Percentiles rank a stretch among this genome's conserved stretches.
Conservation (phyloP, 2,888 invertebrate genomes). For the Sinotaia quadrata region DNA sequence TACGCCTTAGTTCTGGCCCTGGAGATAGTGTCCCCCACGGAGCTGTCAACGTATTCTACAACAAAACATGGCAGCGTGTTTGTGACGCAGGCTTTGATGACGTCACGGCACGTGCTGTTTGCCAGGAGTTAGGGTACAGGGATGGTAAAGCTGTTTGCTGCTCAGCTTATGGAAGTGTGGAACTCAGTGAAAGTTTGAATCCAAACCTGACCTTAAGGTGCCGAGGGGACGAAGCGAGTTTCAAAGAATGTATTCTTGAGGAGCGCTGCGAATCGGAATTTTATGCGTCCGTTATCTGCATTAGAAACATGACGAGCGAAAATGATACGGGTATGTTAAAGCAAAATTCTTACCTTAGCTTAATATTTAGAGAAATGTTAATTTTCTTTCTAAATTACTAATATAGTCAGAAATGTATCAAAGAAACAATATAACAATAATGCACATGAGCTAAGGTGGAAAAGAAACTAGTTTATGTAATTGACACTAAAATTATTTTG, state of each 20-base stretch:
- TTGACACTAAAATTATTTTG: too few species aligned
- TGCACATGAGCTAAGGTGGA: too few species aligned
- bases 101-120: constrained; percentile 53
- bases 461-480: too few species aligned
- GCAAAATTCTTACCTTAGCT: not conserved
- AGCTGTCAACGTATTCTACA: constrained; percentile 49
- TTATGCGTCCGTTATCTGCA: constrained; percentile 63
- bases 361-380: too few species aligned
- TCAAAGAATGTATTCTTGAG: constrained; percentile 51
- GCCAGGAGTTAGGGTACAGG: constrained; percentile 55
- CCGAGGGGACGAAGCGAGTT: constrained; percentile 46
- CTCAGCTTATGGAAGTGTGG: constrained; percentile 53
- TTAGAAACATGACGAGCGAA: constrained; percentile 17
- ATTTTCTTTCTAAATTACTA: too few species aligned
- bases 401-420: too few species aligned
- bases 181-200: constrained; percentile 29
- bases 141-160: constrained; percentile 61
- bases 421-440: too few species aligned
- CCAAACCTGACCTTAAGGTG: constrained; percentile 73
- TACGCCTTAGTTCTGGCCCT: constrained; percentile 49
- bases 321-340: constrained; percentile 25
- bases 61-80: constrained; percentile 50
- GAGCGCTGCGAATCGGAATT: constrained; percentile 41
- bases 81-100: constrained; percentile 63
- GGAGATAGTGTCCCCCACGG: constrained; percentile 49